Conservation (phyloP, 1,140 invertebrate species). For the Prorops nasuta region DNA sequence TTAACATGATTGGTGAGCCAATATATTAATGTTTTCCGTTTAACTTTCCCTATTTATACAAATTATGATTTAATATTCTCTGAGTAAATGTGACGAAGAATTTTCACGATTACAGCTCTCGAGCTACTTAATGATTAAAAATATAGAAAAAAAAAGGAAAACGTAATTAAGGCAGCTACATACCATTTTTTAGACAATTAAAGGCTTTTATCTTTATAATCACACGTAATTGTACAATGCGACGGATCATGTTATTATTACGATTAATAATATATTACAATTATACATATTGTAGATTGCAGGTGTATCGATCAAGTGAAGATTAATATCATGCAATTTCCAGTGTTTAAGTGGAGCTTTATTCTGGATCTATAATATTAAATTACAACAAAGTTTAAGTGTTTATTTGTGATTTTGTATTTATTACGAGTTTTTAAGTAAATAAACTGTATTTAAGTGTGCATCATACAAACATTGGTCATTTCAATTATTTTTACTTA, state of each 20-base stretch:
- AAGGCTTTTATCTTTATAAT: slow-evolving; percentile 45
- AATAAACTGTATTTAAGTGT: slow-evolving; percentile 59
- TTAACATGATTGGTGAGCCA: slow-evolving; percentile 51
- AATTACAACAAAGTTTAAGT: slow-evolving; percentile 54
- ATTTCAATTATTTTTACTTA: no score
- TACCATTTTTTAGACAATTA: slow-evolving; percentile 34
- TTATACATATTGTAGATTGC: slow-evolving; percentile 51
- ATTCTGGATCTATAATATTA: slow-evolving; percentile 43
- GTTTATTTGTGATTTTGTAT: slow-evolving; percentile 59
- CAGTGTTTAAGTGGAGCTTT: slow-evolving; percentile 40
- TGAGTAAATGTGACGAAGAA: slow-evolving; percentile 34
- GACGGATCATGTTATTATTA: slow-evolving; percentile 43
- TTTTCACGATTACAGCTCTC: slow-evolving; percentile 41
- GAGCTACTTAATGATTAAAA: slow-evolving; percentile 29
- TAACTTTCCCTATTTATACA: slow-evolving; percentile 42
- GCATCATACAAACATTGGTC: slow-evolving; percentile 35
- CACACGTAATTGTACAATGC: slow-evolving; percentile 42
- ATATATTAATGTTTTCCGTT: slow-evolving; percentile 51
- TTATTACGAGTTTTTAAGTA: slow-evolving; percentile 57
- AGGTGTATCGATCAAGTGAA: slow-evolving; percentile 52
- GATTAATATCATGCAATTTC: slow-evolving; percentile 49
- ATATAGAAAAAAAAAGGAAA: slow-evolving; percentile 16
- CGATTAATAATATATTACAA: slow-evolving; percentile 40
- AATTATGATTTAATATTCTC: slow-evolving; percentile 45
- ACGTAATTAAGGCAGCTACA: slow-evolving; percentile 37